Percentiles rank a stretch among this genome's conserved stretches.
Conservation (phyloP, 1,140 invertebrate genomes). For the Aphaenogaster ashmeadi region DNA sequence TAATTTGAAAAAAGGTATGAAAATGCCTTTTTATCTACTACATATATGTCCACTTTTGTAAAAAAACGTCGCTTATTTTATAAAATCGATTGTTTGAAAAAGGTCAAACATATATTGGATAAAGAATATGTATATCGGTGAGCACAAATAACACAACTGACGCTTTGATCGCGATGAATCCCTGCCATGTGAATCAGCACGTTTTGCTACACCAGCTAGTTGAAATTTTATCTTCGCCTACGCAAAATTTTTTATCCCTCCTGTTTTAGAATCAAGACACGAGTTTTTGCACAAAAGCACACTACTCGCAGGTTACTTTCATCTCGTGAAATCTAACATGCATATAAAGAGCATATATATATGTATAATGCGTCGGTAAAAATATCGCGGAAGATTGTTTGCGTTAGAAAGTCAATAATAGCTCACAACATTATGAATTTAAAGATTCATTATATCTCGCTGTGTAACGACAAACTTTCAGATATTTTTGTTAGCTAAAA, state of each 20-base stretch:
- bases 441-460: background rate
- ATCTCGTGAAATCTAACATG: conserved; percentile 7
- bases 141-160: conserved; percentile 35
- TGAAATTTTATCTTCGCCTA: conserved; percentile 51
- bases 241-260: conserved; percentile 26
- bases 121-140: conserved; percentile 15
- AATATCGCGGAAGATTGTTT: conserved; percentile 4
- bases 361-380: background rate
- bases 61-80: conserved; percentile 10
- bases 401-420: background rate
- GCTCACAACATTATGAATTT: background rate
- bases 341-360: background rate
- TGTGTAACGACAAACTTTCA: background rate
- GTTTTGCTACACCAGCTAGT: conserved; percentile 18
- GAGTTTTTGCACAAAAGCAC: conserved; percentile 17
- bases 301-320: conserved; percentile 33
- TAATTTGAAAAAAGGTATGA: background rate
- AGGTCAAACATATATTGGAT: conserved; percentile 18
- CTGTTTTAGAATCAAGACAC: conserved; percentile 37
- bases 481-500: background rate
- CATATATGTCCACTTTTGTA: background rate
- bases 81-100: conserved; percentile 13
- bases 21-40: background rate
- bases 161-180: conserved; percentile 47
- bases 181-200: conserved; percentile 5